Conservation (phyloP, 2,797 vertebrate genomes). For the Lemur catta region DNA sequence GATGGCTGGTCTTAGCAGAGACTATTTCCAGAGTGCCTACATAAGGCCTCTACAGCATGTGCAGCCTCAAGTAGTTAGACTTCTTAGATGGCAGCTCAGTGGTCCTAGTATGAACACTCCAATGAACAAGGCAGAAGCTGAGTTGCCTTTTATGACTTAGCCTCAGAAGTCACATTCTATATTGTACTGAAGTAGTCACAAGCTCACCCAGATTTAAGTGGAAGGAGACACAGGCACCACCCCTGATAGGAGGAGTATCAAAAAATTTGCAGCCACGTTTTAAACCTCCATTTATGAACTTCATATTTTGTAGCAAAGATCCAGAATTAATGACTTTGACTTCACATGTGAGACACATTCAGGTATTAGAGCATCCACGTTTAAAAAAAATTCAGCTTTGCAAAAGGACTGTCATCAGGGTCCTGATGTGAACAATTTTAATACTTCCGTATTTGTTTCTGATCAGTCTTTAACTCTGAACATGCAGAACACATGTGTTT, state of each 20-base stretch:
- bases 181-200: background rate
- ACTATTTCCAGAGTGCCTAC: background rate
- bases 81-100: background rate
- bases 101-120: background rate
- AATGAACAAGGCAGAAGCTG: conserved; percentile 8
- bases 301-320: conserved; percentile 16
- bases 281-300: background rate
- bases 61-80: background rate
- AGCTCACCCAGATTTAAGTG: conserved; percentile 6
- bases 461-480: conserved; percentile 34
- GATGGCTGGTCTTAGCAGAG: background rate
- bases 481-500: background rate
- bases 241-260: background rate
- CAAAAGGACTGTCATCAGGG: conserved; percentile 21
- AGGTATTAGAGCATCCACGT: background rate
- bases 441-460: conserved; percentile 28
- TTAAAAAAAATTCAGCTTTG: background rate
- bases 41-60: background rate
- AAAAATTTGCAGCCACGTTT: background rate
- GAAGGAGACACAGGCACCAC: background rate
- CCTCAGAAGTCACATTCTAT: background rate
- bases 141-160: conserved; percentile 1
- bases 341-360: conserved; percentile 36
- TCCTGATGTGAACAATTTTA: conserved; percentile 36
- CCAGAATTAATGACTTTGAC: conserved; percentile 35